Conservation (phyloP, 2,113 vertebrate species). For the Rhipidura dahli region DNA sequence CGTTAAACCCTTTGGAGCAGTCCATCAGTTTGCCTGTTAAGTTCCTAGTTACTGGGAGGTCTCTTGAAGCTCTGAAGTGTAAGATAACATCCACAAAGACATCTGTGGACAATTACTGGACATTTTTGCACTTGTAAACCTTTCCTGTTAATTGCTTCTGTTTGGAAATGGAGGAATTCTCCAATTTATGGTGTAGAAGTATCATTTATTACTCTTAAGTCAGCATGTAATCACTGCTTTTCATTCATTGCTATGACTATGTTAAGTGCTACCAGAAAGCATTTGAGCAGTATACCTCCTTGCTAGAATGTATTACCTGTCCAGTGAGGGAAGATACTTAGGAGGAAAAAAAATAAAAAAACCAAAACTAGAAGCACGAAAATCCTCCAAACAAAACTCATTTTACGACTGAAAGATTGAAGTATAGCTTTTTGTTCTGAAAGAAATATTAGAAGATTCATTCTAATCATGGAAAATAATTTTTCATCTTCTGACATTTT, state of each 20-base stretch:
- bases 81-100: not conserved
- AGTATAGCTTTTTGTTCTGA: not conserved
- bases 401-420: not conserved
- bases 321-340: not conserved
- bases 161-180: not conserved
- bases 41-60: not conserved
- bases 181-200: not conserved
- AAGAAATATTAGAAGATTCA: not conserved
- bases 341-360: not conserved
- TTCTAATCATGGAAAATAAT: not conserved
- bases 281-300: not conserved
- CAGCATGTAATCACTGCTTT: not conserved
- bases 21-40: not conserved
- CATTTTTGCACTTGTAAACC: not conserved
- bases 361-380: not conserved
- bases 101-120: not conserved
- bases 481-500: not conserved
- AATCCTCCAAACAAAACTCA: rapidly evolving
- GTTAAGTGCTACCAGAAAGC: not conserved
- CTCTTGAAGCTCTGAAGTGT: not conserved
- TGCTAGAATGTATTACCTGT: not conserved
- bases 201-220: not conserved
- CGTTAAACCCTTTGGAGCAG: not conserved
- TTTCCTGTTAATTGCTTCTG: not conserved
- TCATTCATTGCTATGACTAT: not conserved